These are phyloP conservation scores for Protonemura montana DNA, from an alignment of 2,888 invertebrate genomes.

Conservation along the genomic window DNA sequence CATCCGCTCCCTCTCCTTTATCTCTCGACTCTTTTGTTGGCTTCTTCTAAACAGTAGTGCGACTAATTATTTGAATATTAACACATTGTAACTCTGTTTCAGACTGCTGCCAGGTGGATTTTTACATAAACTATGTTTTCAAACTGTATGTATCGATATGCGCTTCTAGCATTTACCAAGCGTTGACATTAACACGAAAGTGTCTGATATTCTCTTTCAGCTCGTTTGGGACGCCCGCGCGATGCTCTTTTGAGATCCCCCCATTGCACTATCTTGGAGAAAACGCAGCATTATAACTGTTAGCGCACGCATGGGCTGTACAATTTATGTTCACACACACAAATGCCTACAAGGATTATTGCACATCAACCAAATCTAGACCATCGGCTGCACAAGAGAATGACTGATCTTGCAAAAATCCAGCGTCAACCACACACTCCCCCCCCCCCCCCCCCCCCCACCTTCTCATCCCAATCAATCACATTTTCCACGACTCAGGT, in stretches of 20 bases:
- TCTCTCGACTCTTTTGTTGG: conserved; percentile 1
- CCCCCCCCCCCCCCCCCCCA: neutral
- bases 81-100: neutral
- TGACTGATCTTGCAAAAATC: neutral
- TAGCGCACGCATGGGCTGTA: neutral
- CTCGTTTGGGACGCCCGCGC: neutral
- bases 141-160: conserved; percentile 2
- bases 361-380: neutral
- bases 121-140: neutral
- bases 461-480: too few species aligned
- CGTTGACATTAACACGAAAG: neutral
- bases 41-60: neutral
- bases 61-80: neutral
- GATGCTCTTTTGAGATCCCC: neutral
- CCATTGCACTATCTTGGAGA: neutral
- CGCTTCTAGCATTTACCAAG: neutral
- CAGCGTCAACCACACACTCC: neutral
- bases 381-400: neutral
- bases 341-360: neutral
- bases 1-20: neutral
- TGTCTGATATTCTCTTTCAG: neutral
- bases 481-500: too few species aligned
- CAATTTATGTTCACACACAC: neutral
- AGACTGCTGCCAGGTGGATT: neutral
- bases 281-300: neutral